These are phyloP conservation scores for Rhinogobio ventralis DNA, from an alignment of 2,797 vertebrate genomes.

Conservation along the genomic window DNA sequence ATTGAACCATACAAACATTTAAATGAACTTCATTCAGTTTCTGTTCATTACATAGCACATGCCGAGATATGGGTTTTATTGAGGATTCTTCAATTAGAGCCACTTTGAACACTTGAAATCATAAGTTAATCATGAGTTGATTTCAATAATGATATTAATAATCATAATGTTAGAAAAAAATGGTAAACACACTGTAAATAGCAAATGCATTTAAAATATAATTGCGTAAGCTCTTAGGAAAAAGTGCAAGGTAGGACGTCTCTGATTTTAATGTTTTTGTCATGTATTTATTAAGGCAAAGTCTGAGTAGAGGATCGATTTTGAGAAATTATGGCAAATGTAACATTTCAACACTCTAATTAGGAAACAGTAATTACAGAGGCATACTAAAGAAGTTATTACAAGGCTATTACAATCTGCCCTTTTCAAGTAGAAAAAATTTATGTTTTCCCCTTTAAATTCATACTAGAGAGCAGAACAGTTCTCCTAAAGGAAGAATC, in stretches of 20 bases:
- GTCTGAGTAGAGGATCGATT: background rate
- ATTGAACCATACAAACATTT: constrained; percentile 1
- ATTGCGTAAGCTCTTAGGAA: background rate
- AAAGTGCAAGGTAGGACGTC: background rate
- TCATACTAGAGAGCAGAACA: background rate
- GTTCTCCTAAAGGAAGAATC: constrained; percentile 11
- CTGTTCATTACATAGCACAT: background rate
- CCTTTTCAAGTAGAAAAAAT: background rate
- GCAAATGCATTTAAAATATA: background rate
- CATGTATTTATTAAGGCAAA: background rate
- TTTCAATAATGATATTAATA: background rate
- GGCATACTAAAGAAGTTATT: background rate
- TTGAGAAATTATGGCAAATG: background rate
- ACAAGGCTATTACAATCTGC: background rate
- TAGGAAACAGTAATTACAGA: background rate
- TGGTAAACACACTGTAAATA: background rate
- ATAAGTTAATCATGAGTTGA: too few relatives aligned
- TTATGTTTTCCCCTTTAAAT: background rate
- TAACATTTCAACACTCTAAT: background rate
- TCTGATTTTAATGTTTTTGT: background rate
- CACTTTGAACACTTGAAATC: background rate
- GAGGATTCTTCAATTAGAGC: background rate
- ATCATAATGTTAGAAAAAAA: background rate
- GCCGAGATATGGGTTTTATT: background rate
- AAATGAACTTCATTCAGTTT: background rate